Evolutionary conservation across 2,888 invertebrate species (phyloP).

Genomic region (Pseudoips prasinana): DNA sequence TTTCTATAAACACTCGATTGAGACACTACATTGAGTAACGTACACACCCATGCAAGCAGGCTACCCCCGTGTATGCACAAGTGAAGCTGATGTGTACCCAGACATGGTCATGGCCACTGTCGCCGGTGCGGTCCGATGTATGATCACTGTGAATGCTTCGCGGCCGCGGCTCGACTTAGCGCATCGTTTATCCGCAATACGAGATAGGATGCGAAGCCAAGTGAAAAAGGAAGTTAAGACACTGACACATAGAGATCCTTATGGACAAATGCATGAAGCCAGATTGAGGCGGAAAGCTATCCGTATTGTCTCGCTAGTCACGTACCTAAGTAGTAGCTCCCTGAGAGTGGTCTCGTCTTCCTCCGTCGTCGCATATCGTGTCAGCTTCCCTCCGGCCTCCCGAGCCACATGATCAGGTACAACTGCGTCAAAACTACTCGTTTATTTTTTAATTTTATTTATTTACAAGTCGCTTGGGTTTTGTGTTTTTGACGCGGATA

Average conservation of each 20-base stretch:
- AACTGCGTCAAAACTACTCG: conserved; percentile 75
- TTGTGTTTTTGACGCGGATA: not conserved
- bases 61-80: conserved; percentile 17
- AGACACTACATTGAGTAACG: conserved; percentile 43
- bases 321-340: conserved; percentile 96
- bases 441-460: conserved; percentile 52
- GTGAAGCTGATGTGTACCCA: not conserved
- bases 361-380: conserved; percentile 91
- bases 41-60: conserved; percentile 68
- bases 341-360: conserved; percentile 97
- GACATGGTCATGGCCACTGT: conserved; percentile 61
- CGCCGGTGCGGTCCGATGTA: conserved; percentile 60
- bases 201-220: conserved; percentile 75
- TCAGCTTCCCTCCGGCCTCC: conserved; percentile 83
- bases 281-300: conserved; percentile 70
- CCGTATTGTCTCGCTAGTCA: conserved; percentile 56
- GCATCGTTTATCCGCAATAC: conserved; percentile 75
- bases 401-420: conserved; percentile 80
- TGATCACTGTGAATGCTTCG: conserved; percentile 50
- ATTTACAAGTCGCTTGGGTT: conserved; percentile 14
- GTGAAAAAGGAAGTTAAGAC: conserved; percentile 48
- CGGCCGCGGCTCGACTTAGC: conserved; percentile 44
- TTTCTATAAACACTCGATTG: conserved; percentile 31
- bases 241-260: conserved; percentile 51
- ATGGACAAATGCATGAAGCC: conserved; percentile 66